A percentile compares a stretch with the other conserved stretches of the same genome.
These are phyloP conservation scores for Isichthys henryi DNA, from an alignment of 2,113 vertebrate species.

Conservation along the genomic window DNA sequence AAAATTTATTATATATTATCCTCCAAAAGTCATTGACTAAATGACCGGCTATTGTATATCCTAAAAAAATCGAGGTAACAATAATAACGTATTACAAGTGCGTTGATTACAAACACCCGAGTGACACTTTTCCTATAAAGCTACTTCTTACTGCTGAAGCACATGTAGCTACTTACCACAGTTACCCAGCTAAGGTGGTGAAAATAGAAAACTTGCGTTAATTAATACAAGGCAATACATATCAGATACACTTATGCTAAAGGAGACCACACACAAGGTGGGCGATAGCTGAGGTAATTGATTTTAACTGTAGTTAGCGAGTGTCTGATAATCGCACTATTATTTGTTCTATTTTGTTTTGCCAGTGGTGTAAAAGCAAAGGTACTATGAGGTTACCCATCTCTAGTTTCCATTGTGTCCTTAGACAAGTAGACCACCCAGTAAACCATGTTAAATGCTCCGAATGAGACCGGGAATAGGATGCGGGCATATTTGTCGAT, in stretches of 20 bases:
- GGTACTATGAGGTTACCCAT: slow-evolving; percentile 64
- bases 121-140: not conserved
- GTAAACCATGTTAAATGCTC: slow-evolving; percentile 98
- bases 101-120: not conserved
- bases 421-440: slow-evolving; percentile 99
- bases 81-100: not conserved
- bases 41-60: not conserved
- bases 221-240: not conserved
- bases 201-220: not conserved
- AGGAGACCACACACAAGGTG: not conserved
- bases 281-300: not conserved
- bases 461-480: slow-evolving; percentile 94
- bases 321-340: not conserved
- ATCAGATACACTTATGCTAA: not conserved
- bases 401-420: slow-evolving; percentile 84
- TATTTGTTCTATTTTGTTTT: not conserved
- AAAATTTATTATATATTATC: not conserved
- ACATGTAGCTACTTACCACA: not conserved
- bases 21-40: not conserved
- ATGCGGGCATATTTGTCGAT: slow-evolving; percentile 98
- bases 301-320: not conserved
- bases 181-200: not conserved
- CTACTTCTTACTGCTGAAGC: not conserved
- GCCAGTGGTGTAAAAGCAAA: slow-evolving; percentile 32
- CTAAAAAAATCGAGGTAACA: not conserved